Conservation (phyloP, 2,888 invertebrate species). For the Girardia tigrina region DNA sequence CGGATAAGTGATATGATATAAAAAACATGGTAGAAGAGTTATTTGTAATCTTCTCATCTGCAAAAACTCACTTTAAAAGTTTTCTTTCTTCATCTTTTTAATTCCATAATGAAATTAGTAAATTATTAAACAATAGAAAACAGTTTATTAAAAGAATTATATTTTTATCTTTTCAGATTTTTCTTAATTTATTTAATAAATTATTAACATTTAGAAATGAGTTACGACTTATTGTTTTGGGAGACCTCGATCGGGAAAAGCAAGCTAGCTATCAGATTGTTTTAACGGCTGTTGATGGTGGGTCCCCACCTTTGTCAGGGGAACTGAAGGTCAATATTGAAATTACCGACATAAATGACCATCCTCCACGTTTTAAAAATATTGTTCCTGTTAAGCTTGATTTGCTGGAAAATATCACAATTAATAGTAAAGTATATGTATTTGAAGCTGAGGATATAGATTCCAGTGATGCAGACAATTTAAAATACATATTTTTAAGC, state of each 20-base stretch:
- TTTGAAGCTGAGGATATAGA: slow-evolving; percentile 32
- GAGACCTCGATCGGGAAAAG: slow-evolving; percentile 33
- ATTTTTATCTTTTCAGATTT: too few relatives aligned
- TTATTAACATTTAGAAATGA: slow-evolving; percentile 23
- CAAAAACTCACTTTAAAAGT: too few relatives aligned
- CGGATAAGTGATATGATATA: too few relatives aligned
- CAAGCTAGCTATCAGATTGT: slow-evolving; percentile 23
- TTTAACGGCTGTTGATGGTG: slow-evolving; percentile 31
- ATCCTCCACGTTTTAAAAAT: slow-evolving; percentile 31
- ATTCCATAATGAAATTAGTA: too few relatives aligned
- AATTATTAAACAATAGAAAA: too few relatives aligned
- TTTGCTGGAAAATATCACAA: slow-evolving; percentile 30
- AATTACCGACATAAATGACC: slow-evolving; percentile 33
- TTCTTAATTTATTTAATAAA: too few relatives aligned
- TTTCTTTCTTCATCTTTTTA: too few relatives aligned
- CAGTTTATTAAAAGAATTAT: too few relatives aligned
- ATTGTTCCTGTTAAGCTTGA: background rate
- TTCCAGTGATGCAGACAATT: slow-evolving; percentile 16
- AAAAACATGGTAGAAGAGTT: too few relatives aligned
- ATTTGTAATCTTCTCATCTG: too few relatives aligned
- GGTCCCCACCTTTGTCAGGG: slow-evolving; percentile 25
- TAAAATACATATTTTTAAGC: slow-evolving; percentile 24
- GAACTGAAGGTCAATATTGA: slow-evolving; percentile 32
- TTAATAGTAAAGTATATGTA: slow-evolving; percentile 28
- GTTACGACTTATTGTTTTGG: background rate